Percentiles rank a stretch among this genome's conserved stretches.
Conservation (phyloP, 2,113 vertebrate genomes). For the Crotalus helleri region DNA sequence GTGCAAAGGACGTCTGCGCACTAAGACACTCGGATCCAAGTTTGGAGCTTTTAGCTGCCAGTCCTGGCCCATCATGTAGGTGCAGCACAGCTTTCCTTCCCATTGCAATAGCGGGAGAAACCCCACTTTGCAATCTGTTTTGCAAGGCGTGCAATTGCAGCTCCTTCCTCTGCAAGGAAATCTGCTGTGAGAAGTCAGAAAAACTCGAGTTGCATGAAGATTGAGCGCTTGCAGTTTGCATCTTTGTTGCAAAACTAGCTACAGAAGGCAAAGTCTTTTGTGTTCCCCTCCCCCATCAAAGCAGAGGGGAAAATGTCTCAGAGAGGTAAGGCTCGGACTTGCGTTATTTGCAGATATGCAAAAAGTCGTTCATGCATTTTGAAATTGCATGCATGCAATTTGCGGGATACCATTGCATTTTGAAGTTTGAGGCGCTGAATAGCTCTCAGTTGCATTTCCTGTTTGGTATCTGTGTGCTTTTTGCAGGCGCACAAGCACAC, state of each 20-base stretch:
- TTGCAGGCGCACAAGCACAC: slow-evolving; percentile 28
- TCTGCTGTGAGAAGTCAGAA: slow-evolving; percentile 74
- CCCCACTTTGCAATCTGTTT: slow-evolving; percentile 68
- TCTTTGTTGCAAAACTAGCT: slow-evolving; percentile 89
- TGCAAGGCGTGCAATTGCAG: slow-evolving; percentile 76
- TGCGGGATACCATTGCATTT: slow-evolving; percentile 76
- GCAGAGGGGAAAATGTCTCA: slow-evolving; percentile 93
- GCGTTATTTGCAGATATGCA: slow-evolving; percentile 79
- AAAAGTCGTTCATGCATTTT: slow-evolving; percentile 73
- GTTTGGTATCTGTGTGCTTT: slow-evolving; percentile 79
- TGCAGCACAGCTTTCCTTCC: slow-evolving; percentile 81
- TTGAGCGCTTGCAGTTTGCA: slow-evolving; percentile 83
- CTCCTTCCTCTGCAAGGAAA: slow-evolving; percentile 69
- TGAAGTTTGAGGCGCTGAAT: slow-evolving; percentile 79
- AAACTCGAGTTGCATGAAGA: slow-evolving; percentile 87
- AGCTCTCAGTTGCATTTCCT: slow-evolving; percentile 91
- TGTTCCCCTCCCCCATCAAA: slow-evolving; percentile 90
- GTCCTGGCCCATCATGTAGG: slow-evolving; percentile 91
- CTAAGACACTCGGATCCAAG: slow-evolving; percentile 84
- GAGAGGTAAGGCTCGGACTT: slow-evolving; percentile 83
- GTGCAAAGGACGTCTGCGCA: slow-evolving; percentile 83
- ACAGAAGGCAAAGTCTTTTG: slow-evolving; percentile 91
- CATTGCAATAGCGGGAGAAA: slow-evolving; percentile 74
- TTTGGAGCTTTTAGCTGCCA: slow-evolving; percentile 90
- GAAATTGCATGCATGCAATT: slow-evolving; percentile 77